These are phyloP conservation scores for Ligdia adustata DNA, from an alignment of 2,888 invertebrate species.

Conservation along the genomic window DNA sequence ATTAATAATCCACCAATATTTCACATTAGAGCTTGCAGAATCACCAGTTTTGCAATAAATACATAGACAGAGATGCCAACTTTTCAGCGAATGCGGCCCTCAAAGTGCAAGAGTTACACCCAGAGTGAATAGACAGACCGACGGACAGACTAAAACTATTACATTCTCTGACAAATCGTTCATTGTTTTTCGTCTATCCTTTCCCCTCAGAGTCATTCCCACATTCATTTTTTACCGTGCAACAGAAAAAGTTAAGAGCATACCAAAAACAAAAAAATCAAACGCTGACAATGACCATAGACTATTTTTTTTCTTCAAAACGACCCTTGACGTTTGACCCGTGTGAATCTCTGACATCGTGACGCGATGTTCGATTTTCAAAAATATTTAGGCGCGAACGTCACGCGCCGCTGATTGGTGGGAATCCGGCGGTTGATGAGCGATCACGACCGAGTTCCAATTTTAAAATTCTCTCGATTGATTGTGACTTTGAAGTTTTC, in stretches of 20 bases:
- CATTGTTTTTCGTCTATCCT: too few species aligned
- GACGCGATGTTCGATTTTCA: slow-evolving; percentile 59
- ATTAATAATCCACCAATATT: too few species aligned
- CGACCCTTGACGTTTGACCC: slow-evolving; percentile 60
- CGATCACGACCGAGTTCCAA: slow-evolving; percentile 36
- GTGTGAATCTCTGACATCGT: slow-evolving; percentile 75
- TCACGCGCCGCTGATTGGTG: slow-evolving; percentile 59
- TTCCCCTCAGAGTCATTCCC: not conserved
- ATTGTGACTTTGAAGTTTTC: slow-evolving; percentile 23
- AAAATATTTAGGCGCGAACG: slow-evolving; percentile 51
- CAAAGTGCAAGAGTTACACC: too few species aligned
- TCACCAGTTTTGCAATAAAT: too few species aligned
- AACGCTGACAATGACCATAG: slow-evolving; percentile 20
- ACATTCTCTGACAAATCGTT: too few species aligned
- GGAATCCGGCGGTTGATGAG: slow-evolving; percentile 50
- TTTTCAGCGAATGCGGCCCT: too few species aligned
- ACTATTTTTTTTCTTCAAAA: slow-evolving; percentile 28
- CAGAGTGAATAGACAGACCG: too few species aligned
- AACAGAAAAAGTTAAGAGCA: slow-evolving; percentile 21
- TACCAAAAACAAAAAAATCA: slow-evolving; percentile 40
- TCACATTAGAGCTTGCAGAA: too few species aligned
- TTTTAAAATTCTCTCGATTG: slow-evolving; percentile 37
- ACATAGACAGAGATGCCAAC: too few species aligned
- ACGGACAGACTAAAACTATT: too few species aligned
- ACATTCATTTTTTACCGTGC: not conserved